phyloP scores from a whole-genome alignment of 2,797 vertebrate species.

The Semaprochilodus insignis region DNA sequence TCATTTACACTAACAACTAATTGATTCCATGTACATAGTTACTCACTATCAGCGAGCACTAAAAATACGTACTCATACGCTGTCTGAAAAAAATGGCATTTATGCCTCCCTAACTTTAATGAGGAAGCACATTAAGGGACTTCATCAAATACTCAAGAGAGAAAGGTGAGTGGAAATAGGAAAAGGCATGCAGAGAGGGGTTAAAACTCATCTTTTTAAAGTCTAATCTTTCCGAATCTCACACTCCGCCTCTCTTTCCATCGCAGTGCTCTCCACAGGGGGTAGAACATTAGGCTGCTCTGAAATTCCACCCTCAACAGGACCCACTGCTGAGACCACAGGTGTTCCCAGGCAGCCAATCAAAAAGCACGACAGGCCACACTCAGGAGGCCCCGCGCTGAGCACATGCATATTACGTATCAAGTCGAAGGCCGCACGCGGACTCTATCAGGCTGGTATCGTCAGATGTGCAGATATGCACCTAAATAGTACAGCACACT shows the following conservation, averaged over 20 bases:
- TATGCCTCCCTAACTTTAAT: not conserved
- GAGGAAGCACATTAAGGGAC: not conserved
- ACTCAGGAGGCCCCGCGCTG: constrained; percentile 40
- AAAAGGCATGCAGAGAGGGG: not conserved
- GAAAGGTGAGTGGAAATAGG: not conserved
- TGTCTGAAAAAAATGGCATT: too few species aligned
- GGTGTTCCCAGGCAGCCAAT: constrained; percentile 58
- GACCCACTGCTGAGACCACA: constrained; percentile 54
- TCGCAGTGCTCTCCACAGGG: constrained; percentile 47
- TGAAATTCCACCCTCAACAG: constrained; percentile 61
- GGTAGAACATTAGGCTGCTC: constrained; percentile 52
- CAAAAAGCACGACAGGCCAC: constrained; percentile 46
- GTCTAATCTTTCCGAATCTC: not conserved
- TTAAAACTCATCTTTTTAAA: not conserved
- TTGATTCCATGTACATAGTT: too few species aligned
- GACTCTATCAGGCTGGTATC: constrained; percentile 30
- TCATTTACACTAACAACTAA: too few species aligned
- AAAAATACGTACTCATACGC: too few species aligned
- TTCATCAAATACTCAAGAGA: not conserved
- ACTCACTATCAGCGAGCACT: too few species aligned
- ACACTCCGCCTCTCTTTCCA: constrained; percentile 12
- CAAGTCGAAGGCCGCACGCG: constrained; percentile 19
- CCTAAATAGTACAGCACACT: constrained; percentile 33
- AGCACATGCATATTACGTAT: constrained; percentile 43
- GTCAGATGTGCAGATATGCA: not conserved